Evolutionary conservation across 1,140 invertebrate species (phyloP).

Genomic region (Phymorhynchus buccinoides): DNA sequence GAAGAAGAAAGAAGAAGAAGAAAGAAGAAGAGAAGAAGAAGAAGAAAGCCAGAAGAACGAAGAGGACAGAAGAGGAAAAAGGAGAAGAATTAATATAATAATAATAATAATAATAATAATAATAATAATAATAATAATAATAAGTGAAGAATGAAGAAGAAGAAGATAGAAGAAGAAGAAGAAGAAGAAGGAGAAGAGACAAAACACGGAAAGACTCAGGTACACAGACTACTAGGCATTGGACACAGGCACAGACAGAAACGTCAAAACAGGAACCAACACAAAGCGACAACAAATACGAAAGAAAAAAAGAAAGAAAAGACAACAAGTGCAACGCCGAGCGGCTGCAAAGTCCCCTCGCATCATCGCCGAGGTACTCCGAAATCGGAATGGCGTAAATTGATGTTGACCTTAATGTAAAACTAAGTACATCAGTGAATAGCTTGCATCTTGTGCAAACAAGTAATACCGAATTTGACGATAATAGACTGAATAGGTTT

Average conservation of each 20-base stretch:
- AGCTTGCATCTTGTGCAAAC: too few relatives aligned
- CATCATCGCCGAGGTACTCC: too few relatives aligned
- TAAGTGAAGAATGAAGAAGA: too few relatives aligned
- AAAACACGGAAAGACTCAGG: neutral
- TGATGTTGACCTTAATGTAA: too few relatives aligned
- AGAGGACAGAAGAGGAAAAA: slow-evolving; percentile 41
- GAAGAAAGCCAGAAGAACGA: neutral
- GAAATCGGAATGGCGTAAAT: too few relatives aligned
- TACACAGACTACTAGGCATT: neutral
- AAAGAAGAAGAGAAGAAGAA: slow-evolving; percentile 55
- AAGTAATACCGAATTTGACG: too few relatives aligned
- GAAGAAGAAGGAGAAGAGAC: slow-evolving; percentile 24
- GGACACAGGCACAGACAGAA: neutral
- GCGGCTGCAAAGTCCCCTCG: too few relatives aligned
- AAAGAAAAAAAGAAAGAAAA: slow-evolving; percentile 7
- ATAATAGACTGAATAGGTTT: too few relatives aligned
- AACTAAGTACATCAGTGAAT: too few relatives aligned
- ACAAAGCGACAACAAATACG: neutral
- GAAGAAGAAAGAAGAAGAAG: slow-evolving; percentile 45
- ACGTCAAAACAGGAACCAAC: neutral
- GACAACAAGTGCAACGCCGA: slow-evolving; percentile 16
- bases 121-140: neutral
- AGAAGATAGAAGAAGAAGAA: slow-evolving; percentile 20
- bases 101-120: slow-evolving; percentile 26
- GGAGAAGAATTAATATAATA: slow-evolving; percentile 6